Conservation (phyloP, 2,113 vertebrate genomes). For the Verasper variegatus region DNA sequence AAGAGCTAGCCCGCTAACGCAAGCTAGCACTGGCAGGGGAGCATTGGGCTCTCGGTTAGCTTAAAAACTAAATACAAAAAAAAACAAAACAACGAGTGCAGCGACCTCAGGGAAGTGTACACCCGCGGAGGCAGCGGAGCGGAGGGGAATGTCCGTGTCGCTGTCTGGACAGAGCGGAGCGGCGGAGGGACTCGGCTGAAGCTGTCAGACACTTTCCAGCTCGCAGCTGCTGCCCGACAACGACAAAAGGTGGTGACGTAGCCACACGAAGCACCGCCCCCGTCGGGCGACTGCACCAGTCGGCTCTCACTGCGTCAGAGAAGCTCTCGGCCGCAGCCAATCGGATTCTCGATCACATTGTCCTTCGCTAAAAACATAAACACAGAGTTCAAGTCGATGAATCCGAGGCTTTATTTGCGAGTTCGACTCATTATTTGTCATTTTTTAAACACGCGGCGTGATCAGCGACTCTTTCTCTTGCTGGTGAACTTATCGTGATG, state of each 20-base stretch:
- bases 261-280: slow-evolving; percentile 62
- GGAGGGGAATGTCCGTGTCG: background rate
- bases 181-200: background rate
- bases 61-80: background rate
- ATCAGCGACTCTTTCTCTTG: background rate
- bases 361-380: slow-evolving; percentile 66
- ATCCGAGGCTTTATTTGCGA: slow-evolving; percentile 2
- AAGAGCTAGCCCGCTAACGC: slow-evolving; percentile 74
- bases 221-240: slow-evolving; percentile 70
- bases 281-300: slow-evolving; percentile 43
- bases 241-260: slow-evolving; percentile 71
- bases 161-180: slow-evolving; percentile 15
- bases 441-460: background rate
- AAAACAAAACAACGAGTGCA: background rate
- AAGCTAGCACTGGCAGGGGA: slow-evolving; percentile 47
- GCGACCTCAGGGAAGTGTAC: background rate
- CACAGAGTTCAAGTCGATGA: slow-evolving; percentile 35
- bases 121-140: background rate
- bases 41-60: slow-evolving; percentile 25
- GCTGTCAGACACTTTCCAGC: slow-evolving; percentile 74
- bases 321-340: slow-evolving; percentile 44
- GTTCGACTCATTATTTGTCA: background rate
- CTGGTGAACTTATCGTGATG: too few species aligned
- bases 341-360: slow-evolving; percentile 50
- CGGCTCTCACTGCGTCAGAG: background rate